phyloP scores from a whole-genome alignment of 2,888 invertebrate species.

The Pterobdella sp. region DNA sequence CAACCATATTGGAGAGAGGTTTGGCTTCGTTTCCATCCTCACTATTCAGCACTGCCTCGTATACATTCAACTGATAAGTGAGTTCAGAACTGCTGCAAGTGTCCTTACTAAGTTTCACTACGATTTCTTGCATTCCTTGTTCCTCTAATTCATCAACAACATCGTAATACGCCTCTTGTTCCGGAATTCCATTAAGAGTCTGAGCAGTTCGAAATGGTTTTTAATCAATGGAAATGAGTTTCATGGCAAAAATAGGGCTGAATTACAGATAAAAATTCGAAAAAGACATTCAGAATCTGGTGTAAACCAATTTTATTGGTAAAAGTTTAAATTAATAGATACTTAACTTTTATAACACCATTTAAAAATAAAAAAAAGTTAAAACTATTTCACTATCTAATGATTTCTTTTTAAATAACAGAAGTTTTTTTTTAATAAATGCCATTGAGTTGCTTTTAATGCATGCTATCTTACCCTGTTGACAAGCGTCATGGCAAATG shows the following conservation, averaged over 20 bases:
- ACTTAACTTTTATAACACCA: too few species aligned
- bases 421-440: not conserved
- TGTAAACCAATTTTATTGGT: too few species aligned
- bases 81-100: constrained; percentile 86
- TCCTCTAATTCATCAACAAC: constrained; percentile 91
- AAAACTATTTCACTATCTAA: too few species aligned
- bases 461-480: constrained; percentile 66
- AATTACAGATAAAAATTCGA: too few species aligned
- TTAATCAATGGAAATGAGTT: not conserved
- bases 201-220: constrained; percentile 8
- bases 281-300: too few species aligned
- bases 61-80: constrained; percentile 83
- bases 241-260: not conserved
- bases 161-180: constrained; percentile 93
- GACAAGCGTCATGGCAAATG: constrained; percentile 89
- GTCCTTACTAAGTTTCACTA: constrained; percentile 54
- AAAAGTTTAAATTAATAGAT: too few species aligned
- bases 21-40: constrained; percentile 62
- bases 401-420: too few species aligned
- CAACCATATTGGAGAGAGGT: constrained; percentile 41
- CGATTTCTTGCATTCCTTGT: constrained; percentile 56
- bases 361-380: too few species aligned
- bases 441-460: not conserved
- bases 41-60: constrained; percentile 81
- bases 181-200: constrained; percentile 81